phyloP scores from a whole-genome alignment of 1,140 invertebrate species.

The Pseudobourletiella spinata region DNA sequence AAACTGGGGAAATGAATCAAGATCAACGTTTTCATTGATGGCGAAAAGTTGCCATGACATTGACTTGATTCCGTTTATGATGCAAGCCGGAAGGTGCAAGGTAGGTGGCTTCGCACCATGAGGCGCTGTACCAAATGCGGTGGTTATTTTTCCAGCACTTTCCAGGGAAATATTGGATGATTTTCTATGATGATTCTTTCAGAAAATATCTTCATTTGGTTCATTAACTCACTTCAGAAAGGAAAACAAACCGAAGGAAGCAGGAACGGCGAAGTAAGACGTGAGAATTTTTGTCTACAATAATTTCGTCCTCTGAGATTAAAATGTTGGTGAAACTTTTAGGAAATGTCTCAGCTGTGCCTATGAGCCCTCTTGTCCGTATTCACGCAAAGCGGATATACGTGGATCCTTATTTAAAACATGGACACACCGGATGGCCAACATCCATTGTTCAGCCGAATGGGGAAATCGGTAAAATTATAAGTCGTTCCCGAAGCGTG shows the following conservation, averaged over 20 bases:
- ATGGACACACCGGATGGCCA: conserved; percentile 21
- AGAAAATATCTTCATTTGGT: conserved; percentile 45
- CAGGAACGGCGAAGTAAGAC: conserved; percentile 22
- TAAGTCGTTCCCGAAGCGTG: too few species aligned
- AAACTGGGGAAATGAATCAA: conserved; percentile 44
- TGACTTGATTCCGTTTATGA: conserved; percentile 45
- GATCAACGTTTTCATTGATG: conserved; percentile 43
- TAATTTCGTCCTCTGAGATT: too few species aligned
- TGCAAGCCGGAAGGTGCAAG: conserved; percentile 37
- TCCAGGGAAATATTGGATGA: too few species aligned
- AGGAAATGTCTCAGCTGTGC: conserved; percentile 43
- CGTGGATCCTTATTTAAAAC: conserved; percentile 35
- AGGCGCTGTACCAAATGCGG: too few species aligned
- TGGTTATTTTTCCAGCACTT: too few species aligned
- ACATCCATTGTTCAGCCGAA: conserved; percentile 28
- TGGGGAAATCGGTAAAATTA: conserved; percentile 18
- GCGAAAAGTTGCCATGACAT: conserved; percentile 48
- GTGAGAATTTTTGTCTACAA: neutral
- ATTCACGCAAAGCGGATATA: conserved; percentile 47
- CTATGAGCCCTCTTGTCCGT: conserved; percentile 41
- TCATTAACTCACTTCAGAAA: conserved; percentile 43
- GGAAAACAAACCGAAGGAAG: conserved; percentile 32
- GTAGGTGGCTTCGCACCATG: conserved; percentile 7
- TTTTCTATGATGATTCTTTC: too few species aligned
- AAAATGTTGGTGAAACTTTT: too few species aligned